These are phyloP conservation scores for Trypoxylon attenuatum DNA, from an alignment of 2,888 invertebrate genomes.

Conservation along the genomic window DNA sequence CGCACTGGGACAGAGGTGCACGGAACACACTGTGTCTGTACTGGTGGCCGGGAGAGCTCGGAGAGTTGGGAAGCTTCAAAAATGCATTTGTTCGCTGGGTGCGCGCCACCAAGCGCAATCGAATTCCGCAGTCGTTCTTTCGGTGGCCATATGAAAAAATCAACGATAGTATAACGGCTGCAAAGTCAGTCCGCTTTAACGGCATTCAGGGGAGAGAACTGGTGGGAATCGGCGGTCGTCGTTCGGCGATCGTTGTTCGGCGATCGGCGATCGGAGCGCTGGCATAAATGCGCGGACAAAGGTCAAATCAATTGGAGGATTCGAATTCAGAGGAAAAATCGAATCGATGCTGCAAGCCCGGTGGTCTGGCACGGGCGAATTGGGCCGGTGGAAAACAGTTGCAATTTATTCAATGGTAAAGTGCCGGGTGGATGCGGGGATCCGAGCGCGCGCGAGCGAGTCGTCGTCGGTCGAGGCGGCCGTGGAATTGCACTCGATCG, in stretches of 20 bases:
- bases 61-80: conserved; percentile 7
- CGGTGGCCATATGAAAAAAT: conserved; percentile 17
- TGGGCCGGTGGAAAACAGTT: conserved; percentile 44
- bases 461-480: conserved; percentile 30
- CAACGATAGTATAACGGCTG: neutral
- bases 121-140: conserved; percentile 16
- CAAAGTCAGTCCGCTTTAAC: conserved; percentile 15
- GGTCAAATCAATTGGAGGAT: conserved; percentile 50
- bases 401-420: conserved; percentile 61
- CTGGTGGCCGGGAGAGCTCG: neutral
- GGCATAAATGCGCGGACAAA: conserved; percentile 36
- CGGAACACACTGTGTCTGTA: neutral
- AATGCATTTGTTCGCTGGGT: neutral
- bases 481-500: conserved; percentile 59
- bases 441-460: conserved; percentile 16
- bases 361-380: conserved; percentile 51
- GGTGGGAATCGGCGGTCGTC: neutral
- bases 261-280: conserved; percentile 6
- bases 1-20: neutral
- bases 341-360: conserved; percentile 42
- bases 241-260: conserved; percentile 5
- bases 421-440: conserved; percentile 9
- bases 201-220: conserved; percentile 16
- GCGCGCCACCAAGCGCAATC: conserved; percentile 9
- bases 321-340: conserved; percentile 44